A percentile compares a stretch with the other conserved stretches of the same genome.
phyloP scores from a whole-genome alignment of 2,888 invertebrate genomes.

The Agonopterix heracliana region DNA sequence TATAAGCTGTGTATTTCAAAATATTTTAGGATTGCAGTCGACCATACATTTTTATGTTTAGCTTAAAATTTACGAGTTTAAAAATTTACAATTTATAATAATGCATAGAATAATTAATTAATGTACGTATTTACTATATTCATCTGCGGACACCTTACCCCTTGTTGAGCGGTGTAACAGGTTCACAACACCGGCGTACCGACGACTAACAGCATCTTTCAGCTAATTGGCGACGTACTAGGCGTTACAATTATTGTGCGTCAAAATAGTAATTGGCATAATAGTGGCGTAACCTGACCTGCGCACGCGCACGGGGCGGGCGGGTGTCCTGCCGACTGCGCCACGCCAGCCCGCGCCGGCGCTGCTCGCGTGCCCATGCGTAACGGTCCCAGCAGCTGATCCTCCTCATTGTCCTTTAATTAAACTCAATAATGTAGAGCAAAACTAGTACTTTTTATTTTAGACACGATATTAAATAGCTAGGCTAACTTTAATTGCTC shows the following conservation, averaged over 20 bases:
- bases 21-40: no score
- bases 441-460: neutral
- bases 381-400: slow-evolving; percentile 69
- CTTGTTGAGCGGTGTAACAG: slow-evolving; percentile 39
- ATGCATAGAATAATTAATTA: no score
- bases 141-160: slow-evolving; percentile 20
- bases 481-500: no score
- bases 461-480: no score
- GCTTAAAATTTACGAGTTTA: no score
- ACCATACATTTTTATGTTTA: no score
- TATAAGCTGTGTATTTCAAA: neutral
- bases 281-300: slow-evolving; percentile 31
- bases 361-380: slow-evolving; percentile 48
- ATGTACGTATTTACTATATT: no score
- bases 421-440: slow-evolving; percentile 41
- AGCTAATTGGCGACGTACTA: slow-evolving; percentile 49
- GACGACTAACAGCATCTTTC: slow-evolving; percentile 26
- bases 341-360: slow-evolving; percentile 17
- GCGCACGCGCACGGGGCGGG: slow-evolving; percentile 28
- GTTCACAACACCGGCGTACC: slow-evolving; percentile 43
- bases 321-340: neutral
- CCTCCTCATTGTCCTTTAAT: slow-evolving; percentile 53
- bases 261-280: slow-evolving; percentile 48
- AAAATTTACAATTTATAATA: no score
- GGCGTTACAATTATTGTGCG: slow-evolving; percentile 59